These are phyloP conservation scores for Phaethon lepturus DNA, from an alignment of 2,113 vertebrate genomes.

Conservation along the genomic window DNA sequence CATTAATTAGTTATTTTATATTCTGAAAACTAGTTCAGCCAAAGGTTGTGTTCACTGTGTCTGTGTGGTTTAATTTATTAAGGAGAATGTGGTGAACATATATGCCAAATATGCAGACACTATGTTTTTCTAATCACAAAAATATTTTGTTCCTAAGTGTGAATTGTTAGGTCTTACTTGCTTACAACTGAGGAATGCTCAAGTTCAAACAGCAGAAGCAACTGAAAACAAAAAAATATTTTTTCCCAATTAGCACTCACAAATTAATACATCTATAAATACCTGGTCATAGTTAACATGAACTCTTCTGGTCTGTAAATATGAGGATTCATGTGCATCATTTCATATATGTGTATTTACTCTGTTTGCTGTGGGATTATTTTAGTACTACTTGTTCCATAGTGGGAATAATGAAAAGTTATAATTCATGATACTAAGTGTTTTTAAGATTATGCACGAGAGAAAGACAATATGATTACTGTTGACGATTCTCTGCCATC, in stretches of 20 bases:
- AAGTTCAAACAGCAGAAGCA: neutral
- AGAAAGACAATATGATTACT: neutral
- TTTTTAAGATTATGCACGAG: neutral
- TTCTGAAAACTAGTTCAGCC: slow-evolving; percentile 51
- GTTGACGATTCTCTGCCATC: neutral
- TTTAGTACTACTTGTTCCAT: neutral
- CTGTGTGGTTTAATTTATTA: slow-evolving; percentile 34
- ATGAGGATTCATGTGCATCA: neutral
- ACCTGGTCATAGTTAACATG: neutral
- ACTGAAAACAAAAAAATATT: neutral
- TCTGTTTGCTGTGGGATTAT: neutral
- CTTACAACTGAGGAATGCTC: neutral
- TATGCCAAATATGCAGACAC: slow-evolving; percentile 42
- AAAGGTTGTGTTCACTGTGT: slow-evolving; percentile 15
- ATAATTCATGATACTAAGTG: neutral
- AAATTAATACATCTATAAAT: neutral
- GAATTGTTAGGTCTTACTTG: slow-evolving; percentile 33
- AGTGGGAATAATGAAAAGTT: neutral
- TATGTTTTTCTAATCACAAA: slow-evolving; percentile 51
- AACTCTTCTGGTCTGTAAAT: neutral
- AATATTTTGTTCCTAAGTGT: slow-evolving; percentile 53
- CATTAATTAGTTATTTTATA: slow-evolving; percentile 43
- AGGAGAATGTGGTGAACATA: slow-evolving; percentile 32
- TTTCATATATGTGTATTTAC: neutral
- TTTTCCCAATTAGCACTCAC: neutral